Conservation (phyloP, 2,797 vertebrate genomes). For the Buceros bicornis region DNA sequence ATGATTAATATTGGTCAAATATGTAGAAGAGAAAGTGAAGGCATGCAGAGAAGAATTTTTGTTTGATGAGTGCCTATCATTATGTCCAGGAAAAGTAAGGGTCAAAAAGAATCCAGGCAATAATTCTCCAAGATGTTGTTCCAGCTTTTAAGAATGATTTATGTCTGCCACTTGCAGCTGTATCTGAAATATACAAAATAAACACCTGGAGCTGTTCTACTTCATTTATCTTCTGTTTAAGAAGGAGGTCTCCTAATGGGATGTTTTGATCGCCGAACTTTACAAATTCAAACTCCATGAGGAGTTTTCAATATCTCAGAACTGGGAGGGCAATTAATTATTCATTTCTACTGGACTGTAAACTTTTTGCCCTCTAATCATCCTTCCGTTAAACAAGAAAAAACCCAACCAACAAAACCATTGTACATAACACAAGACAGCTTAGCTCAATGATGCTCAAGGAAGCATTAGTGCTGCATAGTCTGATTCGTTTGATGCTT, state of each 20-base stretch:
- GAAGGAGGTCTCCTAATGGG: conserved; percentile 8
- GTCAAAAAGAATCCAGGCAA: not conserved
- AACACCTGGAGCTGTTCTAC: not conserved
- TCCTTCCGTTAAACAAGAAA: not conserved
- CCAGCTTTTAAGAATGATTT: not conserved
- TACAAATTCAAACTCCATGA: not conserved
- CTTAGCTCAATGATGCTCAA: not conserved
- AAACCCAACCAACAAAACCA: not conserved
- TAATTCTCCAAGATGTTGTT: not conserved
- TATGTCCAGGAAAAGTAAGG: not conserved
- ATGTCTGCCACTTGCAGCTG: not conserved
- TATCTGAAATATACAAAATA: not conserved
- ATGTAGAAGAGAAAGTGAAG: not conserved
- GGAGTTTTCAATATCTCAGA: conserved; percentile 1
- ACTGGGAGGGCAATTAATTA: not conserved
- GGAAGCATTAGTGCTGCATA: conserved; percentile 37
- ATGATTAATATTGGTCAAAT: not conserved
- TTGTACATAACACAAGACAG: conserved; percentile 7
- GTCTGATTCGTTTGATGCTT: conserved; percentile 51
- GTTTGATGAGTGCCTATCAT: not conserved
- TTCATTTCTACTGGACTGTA: not conserved
- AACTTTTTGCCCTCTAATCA: conserved; percentile 8
- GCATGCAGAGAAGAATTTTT: not conserved
- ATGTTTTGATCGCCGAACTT: not conserved
- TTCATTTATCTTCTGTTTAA: not conserved